These are phyloP conservation scores for Hystrix cristata DNA, from an alignment of 2,113 vertebrate species.

Conservation along the genomic window DNA sequence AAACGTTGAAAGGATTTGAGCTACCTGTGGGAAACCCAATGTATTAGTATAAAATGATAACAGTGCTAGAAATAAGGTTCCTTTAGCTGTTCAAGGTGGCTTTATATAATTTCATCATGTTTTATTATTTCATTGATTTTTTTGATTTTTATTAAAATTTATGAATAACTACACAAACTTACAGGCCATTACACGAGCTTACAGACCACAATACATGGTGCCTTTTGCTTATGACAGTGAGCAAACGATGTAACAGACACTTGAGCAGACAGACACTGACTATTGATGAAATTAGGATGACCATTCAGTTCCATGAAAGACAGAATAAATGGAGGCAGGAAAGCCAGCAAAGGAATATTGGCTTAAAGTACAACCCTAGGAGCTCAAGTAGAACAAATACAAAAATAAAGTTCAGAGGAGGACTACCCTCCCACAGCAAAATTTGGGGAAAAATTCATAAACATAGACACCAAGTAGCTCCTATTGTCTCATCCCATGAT, in stretches of 20 bases:
- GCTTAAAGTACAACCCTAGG: not conserved
- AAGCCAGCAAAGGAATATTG: not conserved
- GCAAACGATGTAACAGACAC: too few species aligned
- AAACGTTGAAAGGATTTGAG: not conserved
- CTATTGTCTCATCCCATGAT: not conserved
- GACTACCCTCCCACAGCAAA: not conserved
- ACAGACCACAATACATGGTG: too few species aligned
- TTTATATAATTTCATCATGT: not conserved
- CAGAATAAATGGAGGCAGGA: not conserved
- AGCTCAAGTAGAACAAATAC: not conserved
- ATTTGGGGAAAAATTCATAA: not conserved
- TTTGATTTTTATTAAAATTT: not conserved
- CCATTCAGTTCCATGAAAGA: not conserved
- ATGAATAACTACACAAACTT: too few species aligned
- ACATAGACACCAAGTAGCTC: too few species aligned
- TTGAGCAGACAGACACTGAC: not conserved
- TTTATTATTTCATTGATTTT: not conserved
- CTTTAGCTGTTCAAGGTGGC: not conserved
- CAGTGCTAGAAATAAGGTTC: not conserved
- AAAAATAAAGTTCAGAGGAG: not conserved
- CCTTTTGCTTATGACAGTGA: too few species aligned
- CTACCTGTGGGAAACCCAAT: not conserved
- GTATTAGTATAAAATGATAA: not conserved
- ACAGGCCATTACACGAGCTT: too few species aligned
- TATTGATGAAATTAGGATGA: not conserved